Evolutionary conservation across 2,797 vertebrate genomes (phyloP), one percentile per base, ranked within the genome.

Genomic region (Danio tinwini): DNA sequence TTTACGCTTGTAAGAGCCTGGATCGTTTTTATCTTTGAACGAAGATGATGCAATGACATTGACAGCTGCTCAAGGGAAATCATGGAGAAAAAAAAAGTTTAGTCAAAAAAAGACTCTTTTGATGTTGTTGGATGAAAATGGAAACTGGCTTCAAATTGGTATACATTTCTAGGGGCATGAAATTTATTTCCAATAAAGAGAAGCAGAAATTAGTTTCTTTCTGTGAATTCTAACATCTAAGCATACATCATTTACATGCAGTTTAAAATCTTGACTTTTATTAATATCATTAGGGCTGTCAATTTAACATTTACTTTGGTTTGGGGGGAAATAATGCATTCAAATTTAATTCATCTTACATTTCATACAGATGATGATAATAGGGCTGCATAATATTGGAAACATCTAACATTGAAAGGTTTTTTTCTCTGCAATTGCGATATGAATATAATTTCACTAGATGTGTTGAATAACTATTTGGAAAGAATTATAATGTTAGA

Each of bases 31-130:
- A 50, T n/a, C n/a, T 45, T 56, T 63, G 1, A 10, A 64, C 45
- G 47, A 62, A 52, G 42, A 50, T 44, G 5, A 50, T 14, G 14
- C 6, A 59, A 12, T 76, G 44, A 29, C 19, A 62, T 14, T 72
- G 37, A 45, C 13, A 12, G 13, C n/a, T 40, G 58, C 40, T 40
- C 42, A 19, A 56, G 49, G 40, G 45, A 63, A 47, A 29, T 37
- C 47, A n/a, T 78, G 19, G 44, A 29, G 44, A 29, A 42, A 70
- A 19, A 29, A 29, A 29, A 29, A n/a, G 29, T 29, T 29, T 29
- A 29, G 45, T 47, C 45, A 47, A 47, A 65, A 68, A 68, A 68
- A 67, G 53, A 21, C 7, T 16, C n/a, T 45, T 77, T 68, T 58
- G 52, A 59, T 68, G 44, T 21, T 68, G 7, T 40, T 52, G 47